Evolutionary conservation across 53 echinoderm and acorn worm genomes (phyloP).

Genomic region (Crossaster papposus): DNA sequence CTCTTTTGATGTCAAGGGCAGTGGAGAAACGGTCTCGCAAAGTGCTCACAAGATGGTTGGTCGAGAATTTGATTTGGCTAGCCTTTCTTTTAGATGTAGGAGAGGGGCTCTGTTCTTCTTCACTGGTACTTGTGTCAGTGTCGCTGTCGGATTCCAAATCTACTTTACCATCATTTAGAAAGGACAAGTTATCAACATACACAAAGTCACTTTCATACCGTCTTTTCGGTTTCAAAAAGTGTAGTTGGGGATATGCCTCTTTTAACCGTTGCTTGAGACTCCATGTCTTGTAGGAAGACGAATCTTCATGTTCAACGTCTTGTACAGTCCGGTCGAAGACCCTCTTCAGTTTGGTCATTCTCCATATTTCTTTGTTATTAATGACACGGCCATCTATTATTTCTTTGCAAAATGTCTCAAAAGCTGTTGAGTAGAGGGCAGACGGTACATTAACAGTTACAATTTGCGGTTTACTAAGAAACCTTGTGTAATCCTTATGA

Average conservation of each 20-base stretch:
- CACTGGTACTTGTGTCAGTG: slow-evolving; percentile 17
- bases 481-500: slow-evolving; percentile 5
- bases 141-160: not conserved
- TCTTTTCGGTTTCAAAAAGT: slow-evolving; percentile 32
- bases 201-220: slow-evolving; percentile 37
- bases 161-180: slow-evolving; percentile 8
- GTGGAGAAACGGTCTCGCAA: slow-evolving; percentile 12
- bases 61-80: not conserved
- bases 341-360: slow-evolving; percentile 49
- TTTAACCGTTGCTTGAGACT: slow-evolving; percentile 35
- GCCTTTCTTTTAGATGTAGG: not conserved
- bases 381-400: slow-evolving; percentile 45
- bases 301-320: slow-evolving; percentile 58
- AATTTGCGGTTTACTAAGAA: slow-evolving; percentile 13
- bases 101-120: not conserved
- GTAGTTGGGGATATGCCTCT: slow-evolving; percentile 25
- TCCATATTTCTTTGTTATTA: slow-evolving; percentile 50
- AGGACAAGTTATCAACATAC: not conserved
- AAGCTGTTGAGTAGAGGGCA: slow-evolving; percentile 16
- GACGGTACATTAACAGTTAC: slow-evolving; percentile 13
- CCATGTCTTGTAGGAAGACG: slow-evolving; percentile 27
- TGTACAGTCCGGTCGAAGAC: slow-evolving; percentile 20
- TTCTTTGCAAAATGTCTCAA: slow-evolving; percentile 53
- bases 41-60: not conserved
- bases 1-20: slow-evolving; percentile 14